Base-by-base conservation (phyloP, 2,113 vertebrate genomes). In the Indri indri region DNA sequence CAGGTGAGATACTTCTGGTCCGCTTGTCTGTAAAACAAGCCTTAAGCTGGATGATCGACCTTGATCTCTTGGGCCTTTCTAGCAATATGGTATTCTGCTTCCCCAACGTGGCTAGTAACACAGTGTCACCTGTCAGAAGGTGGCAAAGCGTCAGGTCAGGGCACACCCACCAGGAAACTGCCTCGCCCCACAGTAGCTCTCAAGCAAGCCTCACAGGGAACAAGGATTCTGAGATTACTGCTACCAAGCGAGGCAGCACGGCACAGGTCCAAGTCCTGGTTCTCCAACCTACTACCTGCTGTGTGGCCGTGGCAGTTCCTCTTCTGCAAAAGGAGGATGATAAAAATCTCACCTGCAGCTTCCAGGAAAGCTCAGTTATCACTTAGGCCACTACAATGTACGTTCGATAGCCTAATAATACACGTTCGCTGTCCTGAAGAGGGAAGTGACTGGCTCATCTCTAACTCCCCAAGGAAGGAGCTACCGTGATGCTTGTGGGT, bases 391-490 rank as follows among this genome's bases (percentile, higher is more conserved):
- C 52, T 6, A 1, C 2, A 3, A 1, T 6, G 16, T 77, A 32
- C 0, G 0, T 42, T 18, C 0, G 5, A 45, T 50, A 18, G 18
- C 8, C 4, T 23, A 27, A 66, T 2, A 5, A 4, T 3, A 0
- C 0, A 0, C 0, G 7, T 22, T 9, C 22, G 74, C 76, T 71
- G 3, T 18, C 14, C 32, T 1, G 3, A 70, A 74, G 12, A 57
- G 9, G 37, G 59, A 50, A 3, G 2, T 40, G 61, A 70, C 27
- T 1, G 1, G 79, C 27, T 61, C 74, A 16, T 30, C 71, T 66
- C 37, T 27, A 40, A 18, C 16, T 42, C 34, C 40, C 13, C 7
- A 25, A 76, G 45, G n/a, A 92, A 65, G 45, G 54, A 13, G n/a
- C n/a, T 3, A 0, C 47, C 30, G 1, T 4, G 47, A 59, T 4